Conservation (phyloP, 2,888 invertebrate species). For the Antheraea yamamai region DNA sequence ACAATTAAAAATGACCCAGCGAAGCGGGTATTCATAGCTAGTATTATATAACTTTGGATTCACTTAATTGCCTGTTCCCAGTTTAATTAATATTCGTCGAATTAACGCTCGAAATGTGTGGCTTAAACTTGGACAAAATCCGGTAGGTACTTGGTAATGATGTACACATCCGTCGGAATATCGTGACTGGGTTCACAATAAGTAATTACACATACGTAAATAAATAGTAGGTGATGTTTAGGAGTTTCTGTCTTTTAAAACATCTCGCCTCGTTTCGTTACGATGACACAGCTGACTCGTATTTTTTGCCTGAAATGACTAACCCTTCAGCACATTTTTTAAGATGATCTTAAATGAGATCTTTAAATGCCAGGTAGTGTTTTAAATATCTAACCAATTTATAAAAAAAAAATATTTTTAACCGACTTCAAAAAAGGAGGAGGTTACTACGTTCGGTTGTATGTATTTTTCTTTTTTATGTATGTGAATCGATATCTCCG, state of each 20-base stretch:
- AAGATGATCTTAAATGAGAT: neutral
- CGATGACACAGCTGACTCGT: neutral
- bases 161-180: slow-evolving; percentile 48
- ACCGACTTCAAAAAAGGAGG: no score
- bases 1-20: no score
- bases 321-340: neutral
- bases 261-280: neutral
- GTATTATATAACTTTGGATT: neutral
- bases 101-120: slow-evolving; percentile 6
- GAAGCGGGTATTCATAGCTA: no score
- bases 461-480: no score
- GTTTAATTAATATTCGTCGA: slow-evolving; percentile 1
- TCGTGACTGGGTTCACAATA: slow-evolving; percentile 58
- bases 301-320: neutral
- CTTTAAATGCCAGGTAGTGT: no score
- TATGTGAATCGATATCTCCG: no score
- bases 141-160: slow-evolving; percentile 46
- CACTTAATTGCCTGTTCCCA: neutral
- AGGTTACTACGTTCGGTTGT: no score
- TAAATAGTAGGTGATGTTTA: neutral
- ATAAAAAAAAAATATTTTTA: no score
- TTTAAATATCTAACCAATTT: no score
- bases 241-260: neutral
- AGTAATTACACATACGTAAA: slow-evolving; percentile 27
- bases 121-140: slow-evolving; percentile 38